A percentile compares a stretch with the other conserved stretches of the same genome.
Conservation (phyloP, 2,797 vertebrate species). For the Phataginus tetradactyla region DNA sequence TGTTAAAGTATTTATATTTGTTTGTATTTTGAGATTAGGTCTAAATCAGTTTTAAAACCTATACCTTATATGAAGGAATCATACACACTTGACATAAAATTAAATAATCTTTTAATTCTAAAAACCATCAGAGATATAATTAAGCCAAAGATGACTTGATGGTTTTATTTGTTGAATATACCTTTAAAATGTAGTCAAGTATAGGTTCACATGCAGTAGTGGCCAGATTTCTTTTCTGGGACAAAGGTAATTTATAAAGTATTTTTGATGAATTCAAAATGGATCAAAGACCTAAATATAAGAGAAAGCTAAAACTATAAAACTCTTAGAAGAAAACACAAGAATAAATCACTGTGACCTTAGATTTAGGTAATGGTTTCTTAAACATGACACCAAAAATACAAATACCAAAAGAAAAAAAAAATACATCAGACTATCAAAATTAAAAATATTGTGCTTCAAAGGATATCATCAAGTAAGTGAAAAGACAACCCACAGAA, state of each 20-base stretch:
- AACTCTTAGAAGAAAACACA: not conserved
- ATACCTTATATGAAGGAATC: not conserved
- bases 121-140: not conserved
- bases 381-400: not conserved
- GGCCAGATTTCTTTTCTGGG: constrained; percentile 5
- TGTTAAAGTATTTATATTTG: not conserved
- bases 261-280: constrained; percentile 24
- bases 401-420: not conserved
- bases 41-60: constrained; percentile 18
- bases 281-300: not conserved
- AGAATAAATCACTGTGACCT: not conserved
- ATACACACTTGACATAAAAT: constrained; percentile 1
- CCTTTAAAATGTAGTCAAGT: not conserved
- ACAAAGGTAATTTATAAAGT: not conserved
- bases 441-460: not conserved
- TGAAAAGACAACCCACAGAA: not conserved
- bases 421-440: not conserved
- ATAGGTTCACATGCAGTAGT: not conserved
- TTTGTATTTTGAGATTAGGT: not conserved
- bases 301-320: not conserved
- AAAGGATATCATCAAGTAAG: not conserved
- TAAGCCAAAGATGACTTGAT: not conserved
- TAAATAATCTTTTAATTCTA: not conserved
- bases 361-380: not conserved
- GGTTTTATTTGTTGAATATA: not conserved